phyloP scores from a whole-genome alignment of 2,797 vertebrate genomes.

The Malacoctenus gilli region DNA sequence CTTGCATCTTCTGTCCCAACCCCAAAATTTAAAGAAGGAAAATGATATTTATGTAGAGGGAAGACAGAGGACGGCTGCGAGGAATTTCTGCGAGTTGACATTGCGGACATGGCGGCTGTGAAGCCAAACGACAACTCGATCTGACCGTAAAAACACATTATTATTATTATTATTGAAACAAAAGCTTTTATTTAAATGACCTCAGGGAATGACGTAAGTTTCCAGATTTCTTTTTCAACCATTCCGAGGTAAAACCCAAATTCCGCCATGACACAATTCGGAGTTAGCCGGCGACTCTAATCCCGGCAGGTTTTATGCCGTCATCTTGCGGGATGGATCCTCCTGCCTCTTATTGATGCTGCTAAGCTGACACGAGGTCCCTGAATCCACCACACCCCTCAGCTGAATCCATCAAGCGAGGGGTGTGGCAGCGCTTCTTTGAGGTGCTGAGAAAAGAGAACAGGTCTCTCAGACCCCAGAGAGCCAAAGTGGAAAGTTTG shows the following conservation, averaged over 20 bases:
- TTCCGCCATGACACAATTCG: slow-evolving; percentile 2
- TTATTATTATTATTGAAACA: slow-evolving; percentile 16
- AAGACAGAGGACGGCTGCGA: slow-evolving; percentile 19
- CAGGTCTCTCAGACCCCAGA: slow-evolving; percentile 61
- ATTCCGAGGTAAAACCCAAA: slow-evolving; percentile 15
- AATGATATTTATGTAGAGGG: slow-evolving; percentile 52
- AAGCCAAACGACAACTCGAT: slow-evolving; percentile 32
- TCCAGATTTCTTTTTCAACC: neutral
- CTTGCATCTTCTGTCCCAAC: slow-evolving; percentile 59
- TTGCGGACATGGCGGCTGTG: slow-evolving; percentile 1
- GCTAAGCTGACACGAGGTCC: slow-evolving; percentile 44
- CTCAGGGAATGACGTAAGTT: neutral
- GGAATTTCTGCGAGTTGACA: slow-evolving; percentile 27
- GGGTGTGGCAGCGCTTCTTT: slow-evolving; percentile 58
- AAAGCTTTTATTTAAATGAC: too few relatives aligned
- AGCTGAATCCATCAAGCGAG: slow-evolving; percentile 36
- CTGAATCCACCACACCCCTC: slow-evolving; percentile 38
- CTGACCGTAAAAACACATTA: slow-evolving; percentile 20
- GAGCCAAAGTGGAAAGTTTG: slow-evolving; percentile 84
- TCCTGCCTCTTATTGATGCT: slow-evolving; percentile 42
- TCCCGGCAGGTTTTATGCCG: slow-evolving; percentile 23
- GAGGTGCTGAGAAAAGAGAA: slow-evolving; percentile 50
- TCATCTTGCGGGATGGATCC: slow-evolving; percentile 36
- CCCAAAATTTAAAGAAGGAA: slow-evolving; percentile 61
- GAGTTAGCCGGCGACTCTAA: slow-evolving; percentile 5